Evolutionary conservation across 2,113 vertebrate genomes (phyloP).

Genomic region (Dromaius novaehollandiae): DNA sequence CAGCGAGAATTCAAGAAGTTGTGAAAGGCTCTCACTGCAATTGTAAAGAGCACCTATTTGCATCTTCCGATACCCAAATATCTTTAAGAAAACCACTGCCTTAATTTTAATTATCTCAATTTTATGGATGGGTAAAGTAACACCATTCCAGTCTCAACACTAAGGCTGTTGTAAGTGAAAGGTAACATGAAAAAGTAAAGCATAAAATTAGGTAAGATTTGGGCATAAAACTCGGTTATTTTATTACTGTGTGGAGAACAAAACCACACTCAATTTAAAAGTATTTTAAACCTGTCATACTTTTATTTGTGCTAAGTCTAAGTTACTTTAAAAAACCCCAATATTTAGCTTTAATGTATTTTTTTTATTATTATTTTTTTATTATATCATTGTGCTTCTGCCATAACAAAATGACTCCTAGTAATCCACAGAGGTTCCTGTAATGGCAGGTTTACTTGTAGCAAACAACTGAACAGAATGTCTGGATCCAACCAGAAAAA

Average conservation of each 20-base stretch:
- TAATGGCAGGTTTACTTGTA: background rate
- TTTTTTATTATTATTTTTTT: background rate
- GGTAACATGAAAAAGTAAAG: background rate
- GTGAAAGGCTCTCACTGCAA: conserved; percentile 54
- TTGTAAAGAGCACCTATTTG: conserved; percentile 47
- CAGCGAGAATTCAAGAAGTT: conserved; percentile 23
- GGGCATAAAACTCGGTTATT: background rate
- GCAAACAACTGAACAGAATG: background rate
- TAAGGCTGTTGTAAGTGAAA: background rate
- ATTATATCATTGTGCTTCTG: background rate
- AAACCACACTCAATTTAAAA: background rate
- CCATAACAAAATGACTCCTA: background rate
- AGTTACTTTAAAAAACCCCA: background rate
- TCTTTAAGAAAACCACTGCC: conserved; percentile 3
- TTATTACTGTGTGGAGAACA: background rate
- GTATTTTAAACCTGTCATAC: background rate
- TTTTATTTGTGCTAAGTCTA: background rate
- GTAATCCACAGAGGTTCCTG: background rate
- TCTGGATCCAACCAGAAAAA: background rate
- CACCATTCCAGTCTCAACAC: background rate
- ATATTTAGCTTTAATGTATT: background rate
- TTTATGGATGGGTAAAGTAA: background rate
- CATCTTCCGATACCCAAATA: background rate
- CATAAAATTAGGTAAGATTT: background rate
- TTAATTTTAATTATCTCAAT: background rate